Percentiles rank a stretch among this genome's conserved stretches.
These are phyloP conservation scores for Chrysina gloriosa DNA, from an alignment of 2,888 invertebrate species.

Conservation along the genomic window DNA sequence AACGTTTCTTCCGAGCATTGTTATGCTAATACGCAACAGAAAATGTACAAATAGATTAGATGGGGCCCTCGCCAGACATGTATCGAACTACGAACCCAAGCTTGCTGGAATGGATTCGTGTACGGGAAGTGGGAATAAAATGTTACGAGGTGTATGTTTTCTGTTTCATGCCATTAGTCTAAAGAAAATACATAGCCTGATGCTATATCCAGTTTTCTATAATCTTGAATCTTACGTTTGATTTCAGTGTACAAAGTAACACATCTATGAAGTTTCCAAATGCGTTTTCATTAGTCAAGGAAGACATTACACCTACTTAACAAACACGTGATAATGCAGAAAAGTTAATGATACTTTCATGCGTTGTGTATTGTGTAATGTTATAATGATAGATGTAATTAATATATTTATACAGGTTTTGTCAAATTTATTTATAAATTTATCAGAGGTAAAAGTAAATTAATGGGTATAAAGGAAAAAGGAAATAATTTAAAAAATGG, in stretches of 20 bases:
- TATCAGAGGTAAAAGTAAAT: no score
- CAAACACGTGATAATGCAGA: no score
- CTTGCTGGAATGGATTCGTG: neutral
- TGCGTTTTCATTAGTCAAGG: no score
- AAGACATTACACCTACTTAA: no score
- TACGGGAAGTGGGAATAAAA: constrained; percentile 7
- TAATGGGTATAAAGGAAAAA: no score
- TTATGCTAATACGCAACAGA: constrained; percentile 28
- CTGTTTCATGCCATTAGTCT: neutral
- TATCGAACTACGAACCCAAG: constrained; percentile 14
- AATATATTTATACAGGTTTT: no score
- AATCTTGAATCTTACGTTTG: neutral
- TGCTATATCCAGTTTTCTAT: neutral
- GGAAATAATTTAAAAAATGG: no score
- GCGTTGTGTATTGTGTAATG: no score
- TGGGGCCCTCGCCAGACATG: constrained; percentile 25
- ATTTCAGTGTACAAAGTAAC: neutral
- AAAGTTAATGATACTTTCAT: no score
- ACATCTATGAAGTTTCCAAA: no score
- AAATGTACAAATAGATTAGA: constrained; percentile 36
- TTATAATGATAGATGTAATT: no score
- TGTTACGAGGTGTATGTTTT: constrained; percentile 12
- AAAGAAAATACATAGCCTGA: neutral
- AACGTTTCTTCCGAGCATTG: constrained; percentile 29
- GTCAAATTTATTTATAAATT: no score